phyloP scores from a whole-genome alignment of 92 coral and sea anemone species.

The Scolanthus callimorphus region DNA sequence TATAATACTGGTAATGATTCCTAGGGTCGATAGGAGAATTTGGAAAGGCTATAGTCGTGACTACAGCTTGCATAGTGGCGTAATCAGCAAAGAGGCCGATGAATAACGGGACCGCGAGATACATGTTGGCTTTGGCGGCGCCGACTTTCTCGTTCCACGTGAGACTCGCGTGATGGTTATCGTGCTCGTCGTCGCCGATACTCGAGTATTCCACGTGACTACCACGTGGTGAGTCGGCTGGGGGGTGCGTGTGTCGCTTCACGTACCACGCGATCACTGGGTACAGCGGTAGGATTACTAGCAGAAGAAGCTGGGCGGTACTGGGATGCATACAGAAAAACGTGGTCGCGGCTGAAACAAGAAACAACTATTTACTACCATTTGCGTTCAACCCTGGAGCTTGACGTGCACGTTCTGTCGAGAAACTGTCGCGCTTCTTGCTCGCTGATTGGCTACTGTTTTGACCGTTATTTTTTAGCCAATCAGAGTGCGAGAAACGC shows the following conservation, averaged over 20 bases:
- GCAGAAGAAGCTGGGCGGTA: constrained; percentile 22
- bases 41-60: constrained; percentile 30
- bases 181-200: constrained; percentile 16
- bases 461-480: no score
- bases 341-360: constrained; percentile 13
- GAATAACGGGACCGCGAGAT: constrained; percentile 32
- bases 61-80: constrained; percentile 31
- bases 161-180: constrained; percentile 5
- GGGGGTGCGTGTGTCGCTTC: neutral
- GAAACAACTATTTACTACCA: no score
- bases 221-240: neutral
- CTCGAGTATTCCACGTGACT: constrained; percentile 24
- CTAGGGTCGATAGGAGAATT: constrained; percentile 34
- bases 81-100: constrained; percentile 36
- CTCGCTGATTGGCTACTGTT: no score
- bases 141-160: constrained; percentile 26
- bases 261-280: constrained; percentile 33
- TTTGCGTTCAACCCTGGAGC: no score
- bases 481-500: no score
- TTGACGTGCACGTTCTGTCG: no score
- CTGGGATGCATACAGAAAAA: constrained; percentile 35
- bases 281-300: constrained; percentile 24
- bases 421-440: no score
- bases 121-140: constrained; percentile 28
- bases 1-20: constrained; percentile 36